Conservation (phyloP, 2,888 invertebrate species). For the Eugnorisma glareosa region DNA sequence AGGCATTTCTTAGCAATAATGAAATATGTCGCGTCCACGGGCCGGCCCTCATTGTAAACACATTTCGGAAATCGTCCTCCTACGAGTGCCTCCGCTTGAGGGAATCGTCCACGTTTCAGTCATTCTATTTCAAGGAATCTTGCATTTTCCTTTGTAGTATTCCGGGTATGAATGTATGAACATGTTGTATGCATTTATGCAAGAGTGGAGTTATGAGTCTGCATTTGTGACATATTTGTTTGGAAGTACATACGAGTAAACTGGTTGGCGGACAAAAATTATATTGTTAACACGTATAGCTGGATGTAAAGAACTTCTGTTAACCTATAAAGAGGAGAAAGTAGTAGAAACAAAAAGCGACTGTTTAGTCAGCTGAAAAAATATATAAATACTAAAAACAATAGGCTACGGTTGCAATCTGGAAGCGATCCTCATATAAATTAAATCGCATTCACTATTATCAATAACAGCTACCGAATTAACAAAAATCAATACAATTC, state of each 20-base stretch:
- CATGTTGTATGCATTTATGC: constrained; percentile 30
- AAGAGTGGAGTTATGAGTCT: constrained; percentile 4
- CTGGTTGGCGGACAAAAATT: neutral
- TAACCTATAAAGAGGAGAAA: neutral
- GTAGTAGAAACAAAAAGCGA: neutral
- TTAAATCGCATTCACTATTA: neutral
- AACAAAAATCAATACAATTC: neutral
- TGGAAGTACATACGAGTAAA: neutral
- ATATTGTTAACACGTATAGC: neutral
- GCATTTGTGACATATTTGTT: constrained; percentile 13
- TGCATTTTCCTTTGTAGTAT: constrained; percentile 76
- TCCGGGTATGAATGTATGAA: constrained; percentile 60
- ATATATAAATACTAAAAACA: neutral
- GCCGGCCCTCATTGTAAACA: constrained; percentile 88
- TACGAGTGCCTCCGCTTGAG: constrained; percentile 74
- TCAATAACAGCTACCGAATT: neutral
- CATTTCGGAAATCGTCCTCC: constrained; percentile 87
- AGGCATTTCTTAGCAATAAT: constrained; percentile 86
- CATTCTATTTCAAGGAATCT: constrained; percentile 79
- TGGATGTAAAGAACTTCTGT: neutral
- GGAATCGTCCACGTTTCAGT: constrained; percentile 82
- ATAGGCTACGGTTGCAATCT: no score
- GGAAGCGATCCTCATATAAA: neutral
- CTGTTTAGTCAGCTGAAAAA: no score
- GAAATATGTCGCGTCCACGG: constrained; percentile 86